Base-by-base conservation (phyloP, 2,113 vertebrate species). In the Mormoops blainvillei region DNA sequence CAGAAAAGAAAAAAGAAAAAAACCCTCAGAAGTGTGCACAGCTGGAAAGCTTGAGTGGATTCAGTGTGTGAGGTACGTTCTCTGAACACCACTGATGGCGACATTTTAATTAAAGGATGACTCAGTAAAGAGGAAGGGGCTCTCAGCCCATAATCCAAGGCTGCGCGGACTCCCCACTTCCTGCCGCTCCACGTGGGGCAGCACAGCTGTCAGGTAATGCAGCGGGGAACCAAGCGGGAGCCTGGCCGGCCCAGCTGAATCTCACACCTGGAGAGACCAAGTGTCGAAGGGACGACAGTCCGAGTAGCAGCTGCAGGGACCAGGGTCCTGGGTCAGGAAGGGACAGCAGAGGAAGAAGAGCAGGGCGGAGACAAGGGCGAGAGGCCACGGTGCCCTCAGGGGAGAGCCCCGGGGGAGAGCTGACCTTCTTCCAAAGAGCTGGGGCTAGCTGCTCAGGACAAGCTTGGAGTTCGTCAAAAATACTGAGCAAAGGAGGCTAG, bases 121-220 rank as follows among this genome's bases (percentile, higher is more conserved):
- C n/a, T 13, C 43, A 3, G 14, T 5, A 24, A 38, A 28, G 26
- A 92, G 2, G 52, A 48, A 19, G 54, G 33, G 12, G 2, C 15
- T 5, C 0, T 14, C 7, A 9, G 13, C 10, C 54, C 48, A 10
- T 16, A 4, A 31, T 5, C 43, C 87, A 9, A 14, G 33, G 15
- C 28, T 11, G 11, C 0, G 0, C 4, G 12, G 1, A 10, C 43
- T 61, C 36, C 26, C 76, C 9, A 19, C 22, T 26, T 19, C 14
- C 10, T 15, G 48, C 0, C 1, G 0, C 2, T 22, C 5, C 19
- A 45, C 2, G 8, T 16, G 24, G 16, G 7, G 33, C 61, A 77
- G 10, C 26, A 36, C 18, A 9, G 7, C 12, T 4, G 1, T 5
- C 45, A 10, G 22, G 38, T 10, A 48, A 54, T 45, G 33, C 14